Base-by-base conservation (phyloP, 2,113 vertebrate genomes). In the Turdus rufiventris region DNA sequence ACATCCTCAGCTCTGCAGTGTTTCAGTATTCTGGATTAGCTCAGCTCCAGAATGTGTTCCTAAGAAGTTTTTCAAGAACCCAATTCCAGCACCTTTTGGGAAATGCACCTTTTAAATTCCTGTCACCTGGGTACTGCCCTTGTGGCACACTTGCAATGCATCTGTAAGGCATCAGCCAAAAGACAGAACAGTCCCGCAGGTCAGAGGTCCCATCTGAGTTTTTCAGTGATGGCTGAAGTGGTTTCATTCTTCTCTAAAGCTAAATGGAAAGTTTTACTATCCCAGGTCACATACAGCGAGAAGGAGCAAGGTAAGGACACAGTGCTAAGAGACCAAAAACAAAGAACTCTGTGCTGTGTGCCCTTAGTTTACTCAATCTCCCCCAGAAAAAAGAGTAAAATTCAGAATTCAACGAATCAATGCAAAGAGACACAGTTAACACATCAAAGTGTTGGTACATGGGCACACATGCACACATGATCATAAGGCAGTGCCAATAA, bases 381-480 rank as follows among this genome's bases (percentile, higher is more conserved):
- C 40, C 28, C 10, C 14, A 25, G 5, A 36, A 36, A 42, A 63
- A 14, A 26, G 2, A 24, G 3, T 33, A 23, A 42, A 87, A 79
- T 2, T 8, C 18, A 5, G 38, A 65, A 70, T 53, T 17, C 67
- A 74, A 4, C 26, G 18, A 18, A 79, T 60, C 76, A 33, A 36
- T 62, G 56, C 85, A 92, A 91, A 91, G 86, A 70, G 77, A 63
- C 68, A 56, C 70, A 50, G 60, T 65, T 68, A 85, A 48, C 70
- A 63, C 75, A 36, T 5, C 4, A 2, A 43, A 86, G 77, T 12
- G 36, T 7, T 47, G 48, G 60, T 9, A 34, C 75, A 26, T 1
- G 21, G 60, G 45, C 48, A 50, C 29, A 25, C 6, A 38, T 0
- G 45, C 48, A 50, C 29, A 24, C 7, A 38, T 0, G 18, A 78